Evolutionary conservation across 2,113 vertebrate genomes (phyloP).

Genomic region (Rallus limicola): DNA sequence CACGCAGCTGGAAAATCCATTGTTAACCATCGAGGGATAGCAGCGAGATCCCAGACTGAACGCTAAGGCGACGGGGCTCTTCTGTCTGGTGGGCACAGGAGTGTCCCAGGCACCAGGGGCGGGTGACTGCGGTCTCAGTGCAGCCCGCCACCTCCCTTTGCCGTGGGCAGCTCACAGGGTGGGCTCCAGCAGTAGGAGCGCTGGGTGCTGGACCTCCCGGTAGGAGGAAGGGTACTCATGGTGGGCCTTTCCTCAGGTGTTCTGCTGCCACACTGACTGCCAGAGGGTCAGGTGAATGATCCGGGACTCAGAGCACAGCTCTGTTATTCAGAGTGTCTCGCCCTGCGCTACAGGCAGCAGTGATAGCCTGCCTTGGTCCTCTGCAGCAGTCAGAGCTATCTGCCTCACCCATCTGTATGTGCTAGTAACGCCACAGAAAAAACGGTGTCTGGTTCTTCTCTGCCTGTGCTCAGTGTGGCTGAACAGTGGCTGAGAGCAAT

Average conservation of each 20-base stretch:
- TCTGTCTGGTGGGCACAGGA: not conserved
- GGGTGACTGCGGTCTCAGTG: not conserved
- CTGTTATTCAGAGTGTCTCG: not conserved
- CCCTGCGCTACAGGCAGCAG: not conserved
- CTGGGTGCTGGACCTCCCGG: fast-evolving
- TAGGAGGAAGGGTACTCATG: too few relatives aligned
- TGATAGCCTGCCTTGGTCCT: fast-evolving
- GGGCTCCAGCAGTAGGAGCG: not conserved
- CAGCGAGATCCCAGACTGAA: not conserved
- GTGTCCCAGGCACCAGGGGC: not conserved
- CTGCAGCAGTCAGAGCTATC: not conserved
- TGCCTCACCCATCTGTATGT: fast-evolving
- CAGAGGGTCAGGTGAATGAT: not conserved
- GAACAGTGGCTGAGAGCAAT: not conserved
- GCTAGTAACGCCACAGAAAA: not conserved
- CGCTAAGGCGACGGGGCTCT: not conserved
- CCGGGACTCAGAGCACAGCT: not conserved
- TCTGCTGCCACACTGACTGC: not conserved
- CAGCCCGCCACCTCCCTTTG: not conserved
- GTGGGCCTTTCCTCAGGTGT: not conserved
- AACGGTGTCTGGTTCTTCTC: fast-evolving
- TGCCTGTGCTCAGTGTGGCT: not conserved
- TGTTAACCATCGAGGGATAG: not conserved
- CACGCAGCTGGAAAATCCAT: not conserved
- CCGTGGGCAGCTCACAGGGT: not conserved